phyloP scores from a whole-genome alignment of 2,797 vertebrate genomes.

The Hirundo rustica region DNA sequence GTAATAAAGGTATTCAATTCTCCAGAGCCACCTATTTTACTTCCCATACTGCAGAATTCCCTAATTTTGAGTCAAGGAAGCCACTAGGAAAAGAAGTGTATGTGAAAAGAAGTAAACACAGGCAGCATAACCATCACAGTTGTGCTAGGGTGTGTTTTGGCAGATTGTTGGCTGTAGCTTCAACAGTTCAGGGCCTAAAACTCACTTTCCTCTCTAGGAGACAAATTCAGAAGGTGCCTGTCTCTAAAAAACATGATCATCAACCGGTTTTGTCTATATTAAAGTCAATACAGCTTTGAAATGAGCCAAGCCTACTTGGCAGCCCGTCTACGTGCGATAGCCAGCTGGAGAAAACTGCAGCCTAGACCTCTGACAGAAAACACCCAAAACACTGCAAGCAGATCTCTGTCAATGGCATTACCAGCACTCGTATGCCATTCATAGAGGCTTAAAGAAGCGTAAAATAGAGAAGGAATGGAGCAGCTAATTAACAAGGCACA shows the following conservation, averaged over 20 bases:
- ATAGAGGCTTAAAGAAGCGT: not conserved
- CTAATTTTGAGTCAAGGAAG: not conserved
- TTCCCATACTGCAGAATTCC: not conserved
- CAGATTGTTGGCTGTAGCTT: not conserved
- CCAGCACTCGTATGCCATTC: not conserved
- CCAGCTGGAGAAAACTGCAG: slow-evolving; percentile 51
- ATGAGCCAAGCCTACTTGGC: slow-evolving; percentile 47
- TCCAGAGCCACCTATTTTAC: not conserved
- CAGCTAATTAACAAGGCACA: not conserved
- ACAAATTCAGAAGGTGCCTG: not conserved
- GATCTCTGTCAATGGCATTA: not conserved
- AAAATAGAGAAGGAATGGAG: not conserved
- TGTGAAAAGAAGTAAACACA: not conserved
- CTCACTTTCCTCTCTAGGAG: not conserved
- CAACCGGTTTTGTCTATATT: slow-evolving; percentile 36
- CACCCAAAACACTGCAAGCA: not conserved
- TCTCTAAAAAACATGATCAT: not conserved
- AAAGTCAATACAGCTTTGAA: slow-evolving; percentile 53
- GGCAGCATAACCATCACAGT: not conserved
- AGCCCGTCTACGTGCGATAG: not conserved
- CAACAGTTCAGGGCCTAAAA: not conserved
- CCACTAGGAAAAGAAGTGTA: not conserved
- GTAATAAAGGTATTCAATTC: not conserved
- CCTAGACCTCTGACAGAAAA: slow-evolving; percentile 22
- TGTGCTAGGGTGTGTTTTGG: not conserved